Base-by-base conservation (phyloP, 1,140 invertebrate species). In the Bombus breviceps region DNA sequence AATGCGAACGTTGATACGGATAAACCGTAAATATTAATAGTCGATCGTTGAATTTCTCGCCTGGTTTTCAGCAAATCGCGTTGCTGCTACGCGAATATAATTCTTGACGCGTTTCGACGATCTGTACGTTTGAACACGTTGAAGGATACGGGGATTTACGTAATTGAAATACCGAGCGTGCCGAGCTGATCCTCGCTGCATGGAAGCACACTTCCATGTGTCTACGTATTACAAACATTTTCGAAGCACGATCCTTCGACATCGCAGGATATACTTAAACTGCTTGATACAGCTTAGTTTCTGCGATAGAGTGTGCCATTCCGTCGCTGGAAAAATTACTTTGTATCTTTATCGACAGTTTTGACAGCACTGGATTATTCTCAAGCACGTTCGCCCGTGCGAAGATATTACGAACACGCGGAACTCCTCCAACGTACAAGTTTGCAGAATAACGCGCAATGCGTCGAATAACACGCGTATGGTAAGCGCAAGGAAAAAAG, bases 291-390 rank as follows among this genome's bases (percentile, higher is more conserved):
- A 34, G 32, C 32, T 66, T 34, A 34, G 13, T 34, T n/a, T 62
- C 28, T 4, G 28, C 10, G 10, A n/a, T 28, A n/a, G 28, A 62
- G 1, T 0, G 3, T 22, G 59, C 3, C 12, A 5, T n/a, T n/a
- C 18, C 18, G 18, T 18, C 5, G 47, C 18, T 53, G 6, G 18
- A 53, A 53, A 22, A 53, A 53, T 53, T 53, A 22, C 47, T 53
- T 53, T 8, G 18, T 22, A 22, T 22, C 47, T 22, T 53, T 53
- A 22, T 53, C 47, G 47, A 53, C 47, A 53, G 18, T 53, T 53
- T 53, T 2, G 18, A 53, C 47, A 18, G 18, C 47, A 22, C 1
- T 8, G 47, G 47, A 53, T 53, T 53, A 53, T 53, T 53, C 47
- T 53, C 6, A 2, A 53, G 18, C 22, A 53, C 47, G 47, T 22